Conservation (phyloP, 2,113 vertebrate genomes). For the Chiloscyllium plagiosum region DNA sequence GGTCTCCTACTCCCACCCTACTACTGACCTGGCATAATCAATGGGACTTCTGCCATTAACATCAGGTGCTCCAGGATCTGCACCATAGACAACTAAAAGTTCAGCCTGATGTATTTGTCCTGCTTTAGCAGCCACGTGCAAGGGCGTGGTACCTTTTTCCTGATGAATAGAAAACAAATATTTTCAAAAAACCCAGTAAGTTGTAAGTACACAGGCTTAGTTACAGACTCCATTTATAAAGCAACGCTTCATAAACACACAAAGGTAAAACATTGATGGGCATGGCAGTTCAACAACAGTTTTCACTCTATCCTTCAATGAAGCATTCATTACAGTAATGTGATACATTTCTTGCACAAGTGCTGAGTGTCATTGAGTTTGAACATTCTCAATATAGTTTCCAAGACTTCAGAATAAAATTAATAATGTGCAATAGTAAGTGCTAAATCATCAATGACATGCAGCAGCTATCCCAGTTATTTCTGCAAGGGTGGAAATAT, state of each 20-base stretch:
- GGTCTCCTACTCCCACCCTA: neutral
- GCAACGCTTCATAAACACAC: neutral
- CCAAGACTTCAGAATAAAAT: neutral
- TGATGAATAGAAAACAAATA: constrained; percentile 41
- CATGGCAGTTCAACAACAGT: neutral
- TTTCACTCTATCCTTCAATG: neutral
- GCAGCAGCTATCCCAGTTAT: neutral
- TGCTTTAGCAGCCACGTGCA: constrained; percentile 91
- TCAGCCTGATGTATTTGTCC: constrained; percentile 92
- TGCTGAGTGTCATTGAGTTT: neutral
- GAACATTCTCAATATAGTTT: neutral
- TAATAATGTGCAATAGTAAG: neutral
- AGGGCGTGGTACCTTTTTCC: constrained; percentile 93
- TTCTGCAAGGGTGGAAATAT: neutral
- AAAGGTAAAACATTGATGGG: neutral
- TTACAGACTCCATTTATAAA: neutral
- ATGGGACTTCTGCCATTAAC: constrained; percentile 91
- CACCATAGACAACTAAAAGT: constrained; percentile 88
- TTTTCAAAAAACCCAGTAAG: neutral
- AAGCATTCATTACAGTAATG: neutral
- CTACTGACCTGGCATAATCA: constrained; percentile 84
- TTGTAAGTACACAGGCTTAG: neutral
- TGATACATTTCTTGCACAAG: neutral
- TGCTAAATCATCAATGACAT: neutral
- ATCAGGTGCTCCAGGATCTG: constrained; percentile 86